phyloP scores from a whole-genome alignment of 2,888 invertebrate species.

The Euclidia mi region DNA sequence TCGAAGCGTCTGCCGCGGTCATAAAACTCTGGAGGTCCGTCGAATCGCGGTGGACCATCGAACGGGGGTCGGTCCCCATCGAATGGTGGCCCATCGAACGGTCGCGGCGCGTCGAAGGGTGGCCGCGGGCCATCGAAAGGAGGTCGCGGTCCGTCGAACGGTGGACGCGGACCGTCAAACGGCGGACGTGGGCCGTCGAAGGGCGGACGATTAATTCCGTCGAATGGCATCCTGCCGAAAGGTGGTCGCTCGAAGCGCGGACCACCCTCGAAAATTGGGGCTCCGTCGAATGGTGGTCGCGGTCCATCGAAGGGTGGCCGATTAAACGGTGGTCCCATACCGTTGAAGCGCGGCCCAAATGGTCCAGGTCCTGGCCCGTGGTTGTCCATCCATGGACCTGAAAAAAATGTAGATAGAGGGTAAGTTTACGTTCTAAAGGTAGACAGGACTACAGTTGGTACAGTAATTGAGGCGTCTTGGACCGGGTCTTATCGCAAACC shows the following conservation, averaged over 20 bases:
- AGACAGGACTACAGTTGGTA: too few species aligned
- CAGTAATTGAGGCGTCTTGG: background rate
- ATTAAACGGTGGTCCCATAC: constrained; percentile 53
- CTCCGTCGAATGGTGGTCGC: constrained; percentile 74
- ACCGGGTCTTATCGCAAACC: background rate
- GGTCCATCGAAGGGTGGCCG: constrained; percentile 48
- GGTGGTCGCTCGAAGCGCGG: constrained; percentile 70
- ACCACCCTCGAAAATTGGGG: constrained; percentile 64
- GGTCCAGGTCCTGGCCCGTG: constrained; percentile 67
- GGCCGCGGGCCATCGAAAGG: constrained; percentile 61
- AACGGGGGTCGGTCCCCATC: constrained; percentile 59
- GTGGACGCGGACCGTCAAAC: constrained; percentile 67
- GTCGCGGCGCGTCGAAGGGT: constrained; percentile 57
- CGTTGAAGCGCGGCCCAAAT: constrained; percentile 70
- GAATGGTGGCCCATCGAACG: constrained; percentile 72
- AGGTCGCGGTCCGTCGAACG: constrained; percentile 68
- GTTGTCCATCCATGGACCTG: constrained; percentile 87
- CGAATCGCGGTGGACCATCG: constrained; percentile 57
- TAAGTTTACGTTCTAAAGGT: too few species aligned
- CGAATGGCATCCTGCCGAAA: constrained; percentile 72
- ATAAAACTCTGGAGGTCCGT: constrained; percentile 80
- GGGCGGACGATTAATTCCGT: constrained; percentile 60
- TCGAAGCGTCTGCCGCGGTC: constrained; percentile 83
- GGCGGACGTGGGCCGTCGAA: constrained; percentile 69
- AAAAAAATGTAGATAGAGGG: constrained; percentile 46